Evolutionary conservation across 1,140 invertebrate species (phyloP).

Genomic region (Drosophila sproati): DNA sequence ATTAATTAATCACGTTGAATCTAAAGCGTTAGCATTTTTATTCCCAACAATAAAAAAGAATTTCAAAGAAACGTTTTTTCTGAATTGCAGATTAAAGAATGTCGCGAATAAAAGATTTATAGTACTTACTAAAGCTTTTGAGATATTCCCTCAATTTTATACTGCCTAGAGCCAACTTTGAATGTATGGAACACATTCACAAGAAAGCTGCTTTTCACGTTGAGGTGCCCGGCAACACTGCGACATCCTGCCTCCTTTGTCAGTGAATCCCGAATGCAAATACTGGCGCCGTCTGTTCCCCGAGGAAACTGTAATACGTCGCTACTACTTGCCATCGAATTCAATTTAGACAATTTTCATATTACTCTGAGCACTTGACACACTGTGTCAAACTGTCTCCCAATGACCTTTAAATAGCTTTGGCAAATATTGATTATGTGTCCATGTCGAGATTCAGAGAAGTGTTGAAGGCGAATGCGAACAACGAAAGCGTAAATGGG

Average conservation of each 20-base stretch:
- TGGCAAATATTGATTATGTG: slow-evolving; percentile 67
- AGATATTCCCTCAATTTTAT: neutral
- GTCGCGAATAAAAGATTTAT: too few species aligned
- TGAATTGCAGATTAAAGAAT: neutral
- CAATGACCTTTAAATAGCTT: slow-evolving; percentile 57
- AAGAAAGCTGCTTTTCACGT: neutral
- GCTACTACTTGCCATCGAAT: neutral
- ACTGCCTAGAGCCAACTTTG: neutral
- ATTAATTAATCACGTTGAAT: neutral
- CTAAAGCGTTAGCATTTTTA: neutral
- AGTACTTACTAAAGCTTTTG: too few species aligned
- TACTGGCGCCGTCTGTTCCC: neutral
- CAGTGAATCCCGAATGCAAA: neutral
- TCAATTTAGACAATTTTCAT: slow-evolving; percentile 64
- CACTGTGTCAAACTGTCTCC: slow-evolving; percentile 47
- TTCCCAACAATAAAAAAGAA: neutral
- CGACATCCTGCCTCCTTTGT: slow-evolving; percentile 6
- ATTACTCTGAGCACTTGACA: slow-evolving; percentile 5
- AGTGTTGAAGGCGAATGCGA: neutral
- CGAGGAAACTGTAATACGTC: neutral
- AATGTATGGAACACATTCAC: neutral
- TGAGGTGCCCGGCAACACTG: slow-evolving; percentile 36
- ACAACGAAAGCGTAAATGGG: neutral
- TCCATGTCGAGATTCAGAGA: neutral
- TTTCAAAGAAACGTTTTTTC: neutral